Percentiles rank a stretch among this genome's conserved stretches.
Evolutionary conservation across 2,888 invertebrate genomes (phyloP).

Genomic region (Plagodis dolabraria): DNA sequence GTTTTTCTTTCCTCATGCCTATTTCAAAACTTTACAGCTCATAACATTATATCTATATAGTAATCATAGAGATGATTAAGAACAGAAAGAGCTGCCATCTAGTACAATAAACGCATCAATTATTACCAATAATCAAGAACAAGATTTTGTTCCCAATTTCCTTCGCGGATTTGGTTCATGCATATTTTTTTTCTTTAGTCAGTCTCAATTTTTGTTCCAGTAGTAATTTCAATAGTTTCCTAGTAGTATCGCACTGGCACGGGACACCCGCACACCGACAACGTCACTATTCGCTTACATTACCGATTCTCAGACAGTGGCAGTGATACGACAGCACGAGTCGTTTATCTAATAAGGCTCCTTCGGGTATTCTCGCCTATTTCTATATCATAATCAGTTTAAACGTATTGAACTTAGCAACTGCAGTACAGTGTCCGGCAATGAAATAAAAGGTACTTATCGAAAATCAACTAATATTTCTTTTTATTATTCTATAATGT

Average conservation of each 20-base stretch:
- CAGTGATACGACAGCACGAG: constrained; percentile 46
- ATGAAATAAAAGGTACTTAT: background rate
- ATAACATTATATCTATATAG: too few species aligned
- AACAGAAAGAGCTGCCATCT: too few species aligned
- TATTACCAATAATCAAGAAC: too few species aligned
- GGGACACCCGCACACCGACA: constrained; percentile 67
- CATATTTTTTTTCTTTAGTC: too few species aligned
- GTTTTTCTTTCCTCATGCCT: too few species aligned
- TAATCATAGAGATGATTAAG: too few species aligned
- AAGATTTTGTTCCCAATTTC: too few species aligned
- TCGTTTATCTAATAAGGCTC: constrained; percentile 29
- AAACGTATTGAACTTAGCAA: background rate
- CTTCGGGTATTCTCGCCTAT: constrained; percentile 15
- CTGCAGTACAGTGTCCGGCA: background rate
- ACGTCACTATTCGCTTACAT: constrained; percentile 54
- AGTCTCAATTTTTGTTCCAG: too few species aligned
- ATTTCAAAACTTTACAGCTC: too few species aligned
- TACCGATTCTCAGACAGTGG: constrained; percentile 53
- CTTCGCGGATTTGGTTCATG: too few species aligned
- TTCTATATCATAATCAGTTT: background rate
- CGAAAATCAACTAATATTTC: background rate
- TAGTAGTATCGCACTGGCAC: constrained; percentile 24
- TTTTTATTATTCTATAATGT: too few species aligned
- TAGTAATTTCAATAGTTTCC: constrained; percentile 2
- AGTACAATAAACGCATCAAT: too few species aligned